Conservation (phyloP, 2,113 vertebrate genomes). For the Gila orcuttii region DNA sequence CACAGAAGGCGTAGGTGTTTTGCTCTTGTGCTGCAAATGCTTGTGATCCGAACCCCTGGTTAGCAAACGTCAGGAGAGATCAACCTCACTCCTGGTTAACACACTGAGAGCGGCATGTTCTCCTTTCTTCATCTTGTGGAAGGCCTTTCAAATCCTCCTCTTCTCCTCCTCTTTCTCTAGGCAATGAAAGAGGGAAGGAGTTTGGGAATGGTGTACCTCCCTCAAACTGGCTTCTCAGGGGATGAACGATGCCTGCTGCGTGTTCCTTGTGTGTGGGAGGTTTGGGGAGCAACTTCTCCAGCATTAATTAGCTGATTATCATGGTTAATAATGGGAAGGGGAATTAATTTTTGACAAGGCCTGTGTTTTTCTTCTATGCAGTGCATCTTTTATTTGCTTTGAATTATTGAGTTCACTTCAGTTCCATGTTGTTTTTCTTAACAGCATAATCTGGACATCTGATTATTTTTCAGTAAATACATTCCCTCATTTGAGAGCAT, state of each 20-base stretch:
- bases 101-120: not conserved
- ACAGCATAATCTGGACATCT: not conserved
- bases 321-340: slow-evolving; percentile 11
- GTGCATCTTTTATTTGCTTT: slow-evolving; percentile 30
- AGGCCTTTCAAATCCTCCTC: not conserved
- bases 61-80: slow-evolving; percentile 21
- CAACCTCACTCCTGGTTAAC: slow-evolving; percentile 24
- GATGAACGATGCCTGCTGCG: slow-evolving; percentile 21
- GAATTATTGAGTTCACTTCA: slow-evolving; percentile 33
- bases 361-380: not conserved
- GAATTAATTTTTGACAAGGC: not conserved
- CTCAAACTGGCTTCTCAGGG: slow-evolving; percentile 24
- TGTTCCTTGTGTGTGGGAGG: slow-evolving; percentile 3
- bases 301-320: slow-evolving; percentile 36
- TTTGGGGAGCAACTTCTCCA: slow-evolving; percentile 7
- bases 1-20: slow-evolving; percentile 27
- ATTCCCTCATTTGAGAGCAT: not conserved
- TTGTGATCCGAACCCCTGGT: slow-evolving; percentile 27
- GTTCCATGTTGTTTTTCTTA: not conserved
- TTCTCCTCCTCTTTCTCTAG: slow-evolving; percentile 14
- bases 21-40: slow-evolving; percentile 25
- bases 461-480: not conserved
- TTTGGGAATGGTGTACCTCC: slow-evolving; percentile 28
- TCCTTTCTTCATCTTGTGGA: not conserved
- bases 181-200: slow-evolving; percentile 1